Evolutionary conservation across 2,113 vertebrate species (phyloP).

Genomic region (Carassius gibelio): DNA sequence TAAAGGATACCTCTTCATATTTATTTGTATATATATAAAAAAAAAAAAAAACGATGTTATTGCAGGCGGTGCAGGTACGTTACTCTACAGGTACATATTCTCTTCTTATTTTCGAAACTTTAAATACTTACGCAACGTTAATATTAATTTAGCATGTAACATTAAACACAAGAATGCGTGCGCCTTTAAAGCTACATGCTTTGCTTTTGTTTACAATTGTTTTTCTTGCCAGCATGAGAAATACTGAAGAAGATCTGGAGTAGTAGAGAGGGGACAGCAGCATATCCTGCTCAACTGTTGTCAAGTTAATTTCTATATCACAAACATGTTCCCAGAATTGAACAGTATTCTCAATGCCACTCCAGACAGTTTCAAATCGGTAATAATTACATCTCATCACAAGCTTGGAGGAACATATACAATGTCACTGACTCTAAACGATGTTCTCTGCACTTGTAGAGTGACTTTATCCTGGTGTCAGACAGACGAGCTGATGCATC

Average conservation of each 20-base stretch:
- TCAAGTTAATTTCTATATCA: not conserved
- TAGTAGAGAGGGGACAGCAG: not conserved
- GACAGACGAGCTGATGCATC: slow-evolving; percentile 85
- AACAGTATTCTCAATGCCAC: slow-evolving; percentile 80
- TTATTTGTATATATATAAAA: not conserved
- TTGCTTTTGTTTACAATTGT: not conserved
- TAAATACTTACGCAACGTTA: not conserved
- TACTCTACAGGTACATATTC: not conserved
- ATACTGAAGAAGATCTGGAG: not conserved
- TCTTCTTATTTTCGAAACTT: not conserved
- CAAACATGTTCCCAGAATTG: slow-evolving; percentile 82
- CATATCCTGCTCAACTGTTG: not conserved
- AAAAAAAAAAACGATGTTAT: not conserved
- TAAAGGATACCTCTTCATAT: not conserved
- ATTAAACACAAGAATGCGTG: no score
- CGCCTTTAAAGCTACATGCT: not conserved
- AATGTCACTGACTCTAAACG: no score
- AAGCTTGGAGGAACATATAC: not conserved
- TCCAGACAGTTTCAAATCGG: slow-evolving; percentile 77
- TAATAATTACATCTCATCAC: slow-evolving; percentile 59
- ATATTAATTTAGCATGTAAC: not conserved
- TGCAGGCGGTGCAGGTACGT: not conserved
- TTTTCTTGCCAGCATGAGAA: not conserved
- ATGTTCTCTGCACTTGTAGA: slow-evolving; percentile 69
- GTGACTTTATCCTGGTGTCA: slow-evolving; percentile 80